phyloP scores from a whole-genome alignment of 2,888 invertebrate species.

The Pyrochroa serraticornis region DNA sequence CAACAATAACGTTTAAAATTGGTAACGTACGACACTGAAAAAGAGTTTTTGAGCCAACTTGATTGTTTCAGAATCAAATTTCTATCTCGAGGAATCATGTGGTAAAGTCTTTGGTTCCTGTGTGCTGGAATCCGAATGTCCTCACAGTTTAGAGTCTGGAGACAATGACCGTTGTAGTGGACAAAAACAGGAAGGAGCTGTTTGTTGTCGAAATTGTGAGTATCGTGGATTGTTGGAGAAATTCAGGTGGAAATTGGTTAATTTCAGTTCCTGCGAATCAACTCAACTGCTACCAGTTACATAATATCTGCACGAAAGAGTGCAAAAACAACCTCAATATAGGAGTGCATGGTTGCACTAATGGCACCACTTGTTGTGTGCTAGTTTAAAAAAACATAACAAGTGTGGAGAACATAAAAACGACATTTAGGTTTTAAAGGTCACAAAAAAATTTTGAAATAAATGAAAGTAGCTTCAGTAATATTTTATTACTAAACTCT shows the following conservation, averaged over 20 bases:
- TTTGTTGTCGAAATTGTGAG: constrained; percentile 42
- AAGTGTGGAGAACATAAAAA: too few species aligned
- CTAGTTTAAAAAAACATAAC: too few species aligned
- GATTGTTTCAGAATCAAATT: constrained; percentile 36
- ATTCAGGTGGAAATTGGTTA: not conserved
- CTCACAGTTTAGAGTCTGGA: constrained; percentile 18
- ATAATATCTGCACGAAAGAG: constrained; percentile 22
- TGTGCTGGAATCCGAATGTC: constrained; percentile 35
- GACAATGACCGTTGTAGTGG: constrained; percentile 32
- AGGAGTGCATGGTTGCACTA: constrained; percentile 32
- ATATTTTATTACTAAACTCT: too few species aligned
- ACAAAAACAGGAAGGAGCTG: constrained; percentile 36
- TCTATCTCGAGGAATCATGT: constrained; percentile 34
- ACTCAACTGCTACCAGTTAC: constrained; percentile 31
- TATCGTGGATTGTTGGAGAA: constrained; percentile 2
- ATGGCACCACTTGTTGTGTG: constrained; percentile 28
- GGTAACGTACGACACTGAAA: too few species aligned
- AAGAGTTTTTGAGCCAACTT: not conserved
- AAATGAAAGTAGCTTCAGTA: too few species aligned
- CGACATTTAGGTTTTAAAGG: too few species aligned
- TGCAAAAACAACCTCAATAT: constrained; percentile 24
- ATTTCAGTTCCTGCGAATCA: constrained; percentile 26
- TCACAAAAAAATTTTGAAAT: too few species aligned
- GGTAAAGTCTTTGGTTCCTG: constrained; percentile 32
- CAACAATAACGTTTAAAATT: too few species aligned